Percentiles rank a stretch among this genome's conserved stretches.
Conservation (phyloP, 2,888 invertebrate genomes). For the Eupithecia subfuscata region DNA sequence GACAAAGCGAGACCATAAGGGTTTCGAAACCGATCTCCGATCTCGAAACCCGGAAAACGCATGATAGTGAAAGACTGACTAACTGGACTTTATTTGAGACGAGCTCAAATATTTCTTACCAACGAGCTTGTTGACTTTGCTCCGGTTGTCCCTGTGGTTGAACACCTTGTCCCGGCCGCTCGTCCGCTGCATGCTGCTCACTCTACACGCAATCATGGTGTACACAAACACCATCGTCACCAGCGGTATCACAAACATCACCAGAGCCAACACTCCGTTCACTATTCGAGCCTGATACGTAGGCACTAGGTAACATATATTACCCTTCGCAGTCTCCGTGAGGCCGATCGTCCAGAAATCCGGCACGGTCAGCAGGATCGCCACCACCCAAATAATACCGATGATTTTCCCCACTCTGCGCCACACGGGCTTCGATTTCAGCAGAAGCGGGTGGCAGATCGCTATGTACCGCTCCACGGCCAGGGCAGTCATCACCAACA, state of each 20-base stretch:
- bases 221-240: conserved; percentile 64
- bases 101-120: conserved; percentile 53
- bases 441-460: conserved; percentile 60
- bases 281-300: conserved; percentile 54
- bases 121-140: conserved; percentile 66
- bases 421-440: conserved; percentile 56
- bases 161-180: conserved; percentile 55
- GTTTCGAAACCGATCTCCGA: too few species aligned
- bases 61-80: background rate
- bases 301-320: conserved; percentile 60
- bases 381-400: conserved; percentile 57
- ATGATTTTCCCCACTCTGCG: conserved; percentile 62
- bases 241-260: conserved; percentile 62
- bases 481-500: conserved; percentile 64
- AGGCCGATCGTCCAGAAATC: conserved; percentile 60
- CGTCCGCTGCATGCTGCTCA: conserved; percentile 53
- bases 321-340: conserved; percentile 50
- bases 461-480: conserved; percentile 67
- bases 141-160: conserved; percentile 61
- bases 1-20: too few species aligned
- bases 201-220: conserved; percentile 63
- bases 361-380: conserved; percentile 58
- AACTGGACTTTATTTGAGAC: background rate
- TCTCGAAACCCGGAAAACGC: background rate
- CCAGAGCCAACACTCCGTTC: conserved; percentile 58